A percentile compares a stretch with the other conserved stretches of the same genome.
These are phyloP conservation scores for Madoqua kirkii DNA, from an alignment of 2,113 vertebrate genomes.

Conservation along the genomic window DNA sequence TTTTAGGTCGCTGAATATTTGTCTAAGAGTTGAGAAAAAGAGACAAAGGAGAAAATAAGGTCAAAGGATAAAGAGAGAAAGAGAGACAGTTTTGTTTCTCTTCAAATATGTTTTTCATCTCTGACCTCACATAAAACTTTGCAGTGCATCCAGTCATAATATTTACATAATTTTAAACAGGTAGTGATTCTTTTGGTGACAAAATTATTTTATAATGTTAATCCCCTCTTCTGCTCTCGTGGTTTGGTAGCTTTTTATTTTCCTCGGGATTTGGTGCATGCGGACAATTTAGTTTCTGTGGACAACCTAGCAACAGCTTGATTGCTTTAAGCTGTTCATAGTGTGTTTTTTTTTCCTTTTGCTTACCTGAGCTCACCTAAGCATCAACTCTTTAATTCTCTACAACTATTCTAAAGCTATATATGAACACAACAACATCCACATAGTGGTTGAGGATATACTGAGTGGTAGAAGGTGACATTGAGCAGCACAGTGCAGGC, in stretches of 20 bases:
- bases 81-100: constrained; percentile 32
- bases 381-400: not conserved
- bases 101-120: constrained; percentile 37
- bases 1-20: constrained; percentile 50
- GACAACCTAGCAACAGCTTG: not conserved
- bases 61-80: constrained; percentile 18
- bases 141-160: not conserved
- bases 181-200: constrained; percentile 48
- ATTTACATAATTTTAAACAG: constrained; percentile 51
- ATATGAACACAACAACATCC: not conserved
- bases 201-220: constrained; percentile 41
- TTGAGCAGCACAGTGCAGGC: not conserved
- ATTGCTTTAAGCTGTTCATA: constrained; percentile 18
- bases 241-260: not conserved
- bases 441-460: not conserved
- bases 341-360: not conserved
- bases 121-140: constrained; percentile 22
- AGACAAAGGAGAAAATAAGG: constrained; percentile 36
- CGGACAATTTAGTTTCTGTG: constrained; percentile 6
- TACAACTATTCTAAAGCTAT: not conserved
- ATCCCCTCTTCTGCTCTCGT: not conserved
- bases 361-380: not conserved
- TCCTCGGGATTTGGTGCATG: not conserved
- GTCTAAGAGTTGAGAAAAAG: constrained; percentile 45
- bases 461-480: not conserved